These are phyloP conservation scores for Actinostola sp. DNA, from an alignment of 92 coral and sea anemone species.

Conservation along the genomic window DNA sequence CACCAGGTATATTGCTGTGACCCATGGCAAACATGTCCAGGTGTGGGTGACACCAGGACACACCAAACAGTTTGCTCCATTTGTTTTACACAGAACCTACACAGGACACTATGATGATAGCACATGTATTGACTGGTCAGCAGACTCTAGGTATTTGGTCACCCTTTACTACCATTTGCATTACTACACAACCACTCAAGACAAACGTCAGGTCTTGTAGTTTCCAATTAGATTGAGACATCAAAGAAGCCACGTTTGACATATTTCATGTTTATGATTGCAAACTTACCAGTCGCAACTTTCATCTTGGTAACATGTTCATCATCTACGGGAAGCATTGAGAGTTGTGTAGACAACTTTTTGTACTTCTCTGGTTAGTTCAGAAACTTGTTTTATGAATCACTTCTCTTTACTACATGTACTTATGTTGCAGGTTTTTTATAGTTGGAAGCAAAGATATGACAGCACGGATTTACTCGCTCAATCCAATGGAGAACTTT, in stretches of 20 bases:
- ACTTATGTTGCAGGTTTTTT: constrained; percentile 65
- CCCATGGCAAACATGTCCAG: constrained; percentile 92
- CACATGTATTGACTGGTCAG: constrained; percentile 95
- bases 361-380: too few relatives aligned
- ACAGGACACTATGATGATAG: constrained; percentile 95
- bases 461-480: constrained; percentile 86
- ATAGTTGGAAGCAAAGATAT: constrained; percentile 92
- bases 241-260: too few relatives aligned
- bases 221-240: too few relatives aligned
- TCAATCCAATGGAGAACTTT: constrained; percentile 75
- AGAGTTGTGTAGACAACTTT: too few relatives aligned
- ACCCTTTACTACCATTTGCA: neutral
- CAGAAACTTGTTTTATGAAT: neutral
- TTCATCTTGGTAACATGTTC: too few relatives aligned
- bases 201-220: neutral
- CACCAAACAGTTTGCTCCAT: constrained; percentile 92
- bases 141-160: constrained; percentile 79
- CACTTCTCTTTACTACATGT: neutral
- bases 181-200: too few relatives aligned
- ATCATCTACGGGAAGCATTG: too few relatives aligned
- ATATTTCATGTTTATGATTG: too few relatives aligned
- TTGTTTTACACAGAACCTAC: constrained; percentile 82
- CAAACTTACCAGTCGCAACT: too few relatives aligned
- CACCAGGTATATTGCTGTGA: constrained; percentile 85
- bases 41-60: constrained; percentile 96